Percentiles rank a stretch among this genome's conserved stretches.
These are phyloP conservation scores for Campoplex capitator DNA, from an alignment of 2,888 invertebrate species.

Conservation along the genomic window DNA sequence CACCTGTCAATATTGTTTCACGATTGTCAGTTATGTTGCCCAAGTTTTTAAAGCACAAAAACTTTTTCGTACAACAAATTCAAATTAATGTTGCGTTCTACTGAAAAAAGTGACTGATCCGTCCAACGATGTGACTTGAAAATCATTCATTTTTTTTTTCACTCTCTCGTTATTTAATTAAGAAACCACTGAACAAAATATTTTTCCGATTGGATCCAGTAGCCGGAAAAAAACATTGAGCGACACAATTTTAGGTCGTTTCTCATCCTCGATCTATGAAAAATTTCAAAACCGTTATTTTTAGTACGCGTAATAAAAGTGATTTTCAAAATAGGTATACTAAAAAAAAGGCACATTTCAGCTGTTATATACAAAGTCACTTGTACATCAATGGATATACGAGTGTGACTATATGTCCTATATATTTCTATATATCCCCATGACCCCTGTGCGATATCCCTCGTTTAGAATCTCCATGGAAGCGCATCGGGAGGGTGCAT, in stretches of 20 bases:
- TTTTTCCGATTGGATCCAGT: neutral
- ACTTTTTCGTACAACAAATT: too few relatives aligned
- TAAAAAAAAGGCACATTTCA: neutral
- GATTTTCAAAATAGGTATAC: neutral
- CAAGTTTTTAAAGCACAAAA: too few relatives aligned
- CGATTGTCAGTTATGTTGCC: neutral
- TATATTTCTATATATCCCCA: conserved; percentile 4
- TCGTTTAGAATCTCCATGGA: conserved; percentile 26
- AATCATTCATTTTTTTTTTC: too few relatives aligned
- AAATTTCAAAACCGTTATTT: neutral
- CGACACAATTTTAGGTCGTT: neutral
- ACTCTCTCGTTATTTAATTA: neutral
- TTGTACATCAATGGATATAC: conserved; percentile 4
- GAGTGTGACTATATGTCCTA: neutral
- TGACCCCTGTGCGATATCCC: conserved; percentile 5
- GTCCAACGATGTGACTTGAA: too few relatives aligned
- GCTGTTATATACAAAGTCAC: neutral
- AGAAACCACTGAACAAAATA: neutral
- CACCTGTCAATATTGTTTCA: neutral
- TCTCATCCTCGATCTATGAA: neutral
- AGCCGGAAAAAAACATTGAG: neutral
- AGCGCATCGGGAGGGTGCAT: conserved; percentile 47
- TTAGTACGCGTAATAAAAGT: neutral
- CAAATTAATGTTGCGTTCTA: too few relatives aligned
- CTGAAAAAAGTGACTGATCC: too few relatives aligned